Evolutionary conservation across 1,140 invertebrate species (phyloP), one percentile per base, ranked within the genome.

Genomic region (Alviniconcha marisindica): DNA sequence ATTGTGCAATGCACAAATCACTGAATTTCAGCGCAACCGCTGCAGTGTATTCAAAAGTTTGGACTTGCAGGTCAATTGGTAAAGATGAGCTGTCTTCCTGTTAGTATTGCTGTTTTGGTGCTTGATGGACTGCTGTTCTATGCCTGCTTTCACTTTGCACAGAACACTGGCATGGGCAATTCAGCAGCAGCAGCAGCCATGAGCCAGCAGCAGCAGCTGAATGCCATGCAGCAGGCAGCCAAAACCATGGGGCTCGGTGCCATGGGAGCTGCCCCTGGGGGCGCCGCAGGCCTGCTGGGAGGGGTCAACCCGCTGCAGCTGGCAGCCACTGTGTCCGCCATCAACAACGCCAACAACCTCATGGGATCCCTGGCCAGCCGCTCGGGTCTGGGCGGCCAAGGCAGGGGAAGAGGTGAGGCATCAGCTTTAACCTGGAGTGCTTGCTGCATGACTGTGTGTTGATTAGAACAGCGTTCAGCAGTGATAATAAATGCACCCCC

Each of bases 211-310:
- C 78, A 84, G 48, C 83, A 85, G 56, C 42, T 85, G 48, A 81
- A 80, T 44, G 82, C 82, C 54, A 85, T 85, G 60, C 84, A 85
- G 44, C 84, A 85, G 63, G 81, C 78, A 42, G 78, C 60, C 33
- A 80, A 80, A 38, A 66, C 56, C 14, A 80, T 83, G 33, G 78
- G 77, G 15, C 66, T 83, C 56, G 84, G 84, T 48, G 56, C 79
- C 48, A 77, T 85, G 77, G 82, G 77, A 2, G 36, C 66, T 24
- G 24, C 69, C n/a, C 69, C 79, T 28, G 81, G 56, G 12, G 48
- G 78, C n/a, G 31, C 79, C 21, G 81, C 54, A 10, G 42, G 48
- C 0, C 42, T 82, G 66, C 40, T 82, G 28, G 80, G 80, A n/a
- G 80, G 66, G 28, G 80, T 74, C 42, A 73, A 51, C 44, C 80